Base-by-base conservation (phyloP, 2,113 vertebrate species). In the Passerina amoena region DNA sequence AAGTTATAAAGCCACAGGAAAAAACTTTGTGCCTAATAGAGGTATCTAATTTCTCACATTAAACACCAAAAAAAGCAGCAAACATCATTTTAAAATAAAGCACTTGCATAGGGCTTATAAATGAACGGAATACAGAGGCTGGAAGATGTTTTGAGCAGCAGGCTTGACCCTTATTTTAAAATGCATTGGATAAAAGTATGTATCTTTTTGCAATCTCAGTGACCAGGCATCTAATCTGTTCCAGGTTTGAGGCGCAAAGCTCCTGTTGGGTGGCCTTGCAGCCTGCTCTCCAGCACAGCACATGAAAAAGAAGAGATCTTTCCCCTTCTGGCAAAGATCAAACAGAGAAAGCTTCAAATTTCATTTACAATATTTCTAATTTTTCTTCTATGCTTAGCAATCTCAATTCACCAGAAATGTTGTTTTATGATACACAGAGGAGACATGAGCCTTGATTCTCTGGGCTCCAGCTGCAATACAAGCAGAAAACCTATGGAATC, bases 131-230 rank as follows among this genome's bases (percentile, higher is more conserved):
- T 82, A 57, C 8, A 88, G 38, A 60, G 64, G 18, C 18, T 72
- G 37, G 16, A 79, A 63, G 7, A 50, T 7, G 24, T 28, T 82
- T 51, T 53, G 68, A 60, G 48, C 14, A 72, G 37, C 13, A 53
- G 28, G 27, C 3, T 56, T 69, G 31, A 65, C 22, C 5, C 3
- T 44, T 14, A 31, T 31, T 69, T 63, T 30, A 47, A 76, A 24
- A 42, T 1, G 5, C 6, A 24, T 15, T 48, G 14, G 12, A 38
- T 33, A 66, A 20, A 54, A 50, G 5, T 21, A 70, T 0, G 0
- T 12, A 35, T 54, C 8, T 64, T 68, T 54, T 25, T 47, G 14
- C 35, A 48, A 5, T 51, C 92, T 76, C 24, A 40, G 12, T 19
- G 9, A 50, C n/a, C 19, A 54, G 8, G 25, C 23, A 45, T 28